A percentile compares a stretch with the other conserved stretches of the same genome.
phyloP scores from a whole-genome alignment of 2,113 vertebrate species.

The Phainopepla nitens region DNA sequence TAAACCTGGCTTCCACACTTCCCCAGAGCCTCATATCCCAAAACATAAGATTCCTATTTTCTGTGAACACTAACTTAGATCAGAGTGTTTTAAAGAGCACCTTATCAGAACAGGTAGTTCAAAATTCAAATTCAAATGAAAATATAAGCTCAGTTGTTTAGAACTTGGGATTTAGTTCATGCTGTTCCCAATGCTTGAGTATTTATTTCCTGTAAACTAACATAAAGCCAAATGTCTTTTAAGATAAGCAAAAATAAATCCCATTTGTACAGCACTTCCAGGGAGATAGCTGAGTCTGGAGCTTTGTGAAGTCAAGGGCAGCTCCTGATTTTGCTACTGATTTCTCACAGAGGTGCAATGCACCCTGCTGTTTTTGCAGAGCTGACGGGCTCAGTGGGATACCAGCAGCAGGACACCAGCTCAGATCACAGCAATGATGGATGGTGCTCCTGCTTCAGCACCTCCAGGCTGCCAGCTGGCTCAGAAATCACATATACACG shows the following conservation, averaged over 20 bases:
- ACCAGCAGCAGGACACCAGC: neutral
- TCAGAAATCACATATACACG: neutral
- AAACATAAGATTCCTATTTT: neutral
- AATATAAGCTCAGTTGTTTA: neutral
- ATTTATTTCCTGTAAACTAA: neutral
- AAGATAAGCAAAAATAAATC: neutral
- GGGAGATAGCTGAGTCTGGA: neutral
- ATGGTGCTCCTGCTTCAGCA: neutral
- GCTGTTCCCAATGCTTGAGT: neutral
- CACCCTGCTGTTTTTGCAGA: neutral
- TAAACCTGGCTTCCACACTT: neutral
- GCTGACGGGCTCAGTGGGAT: neutral
- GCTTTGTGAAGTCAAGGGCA: neutral
- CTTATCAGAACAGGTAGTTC: neutral
- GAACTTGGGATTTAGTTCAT: neutral
- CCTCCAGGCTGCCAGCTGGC: neutral
- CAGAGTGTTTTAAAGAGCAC: neutral
- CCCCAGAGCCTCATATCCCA: neutral
- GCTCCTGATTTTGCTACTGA: neutral
- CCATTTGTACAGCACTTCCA: neutral
- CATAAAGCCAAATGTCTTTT: neutral
- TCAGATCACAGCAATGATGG: neutral
- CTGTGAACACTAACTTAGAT: neutral
- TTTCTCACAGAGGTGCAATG: neutral
- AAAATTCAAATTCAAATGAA: slow-evolving; percentile 12